Evolutionary conservation across 2,113 vertebrate species (phyloP).

Genomic region (Paracanthobrama guichenoti): DNA sequence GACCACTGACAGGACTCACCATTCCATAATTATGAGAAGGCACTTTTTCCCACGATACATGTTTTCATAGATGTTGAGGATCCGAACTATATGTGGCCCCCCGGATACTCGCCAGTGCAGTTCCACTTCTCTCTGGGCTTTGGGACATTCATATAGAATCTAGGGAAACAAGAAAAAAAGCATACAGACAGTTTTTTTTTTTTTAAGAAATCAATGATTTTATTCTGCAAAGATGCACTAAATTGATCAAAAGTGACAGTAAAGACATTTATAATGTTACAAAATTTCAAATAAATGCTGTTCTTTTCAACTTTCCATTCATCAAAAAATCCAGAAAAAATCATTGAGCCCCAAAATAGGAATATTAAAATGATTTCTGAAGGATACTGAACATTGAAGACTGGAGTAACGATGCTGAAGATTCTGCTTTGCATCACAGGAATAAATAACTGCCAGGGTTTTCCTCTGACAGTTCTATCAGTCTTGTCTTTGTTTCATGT

Average conservation of each 20-base stretch:
- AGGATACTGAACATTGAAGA: too few relatives aligned
- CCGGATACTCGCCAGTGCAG: constrained; percentile 89
- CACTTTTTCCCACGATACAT: constrained; percentile 94
- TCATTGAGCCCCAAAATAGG: too few relatives aligned
- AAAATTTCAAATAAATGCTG: neutral
- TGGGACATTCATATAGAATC: constrained; percentile 89
- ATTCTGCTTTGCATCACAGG: too few relatives aligned
- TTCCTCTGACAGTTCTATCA: too few relatives aligned
- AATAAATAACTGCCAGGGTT: too few relatives aligned
- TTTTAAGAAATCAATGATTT: neutral
- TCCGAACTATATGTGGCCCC: constrained; percentile 86
- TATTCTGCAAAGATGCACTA: neutral
- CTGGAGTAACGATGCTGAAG: too few relatives aligned
- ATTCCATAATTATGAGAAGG: constrained; percentile 98
- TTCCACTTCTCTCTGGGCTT: constrained; percentile 91
- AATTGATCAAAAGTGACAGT: neutral
- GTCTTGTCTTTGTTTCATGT: too few relatives aligned
- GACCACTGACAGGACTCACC: constrained; percentile 71
- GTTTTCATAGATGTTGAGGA: constrained; percentile 89
- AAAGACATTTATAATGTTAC: too few relatives aligned
- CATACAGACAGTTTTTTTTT: neutral
- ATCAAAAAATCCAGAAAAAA: neutral
- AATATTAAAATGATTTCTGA: too few relatives aligned
- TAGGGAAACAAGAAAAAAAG: constrained; percentile 41
- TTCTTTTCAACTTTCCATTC: neutral